Evolutionary conservation across 2,888 invertebrate species (phyloP), one percentile per base, ranked within the genome.

Genomic region (Fragum fragum): DNA sequence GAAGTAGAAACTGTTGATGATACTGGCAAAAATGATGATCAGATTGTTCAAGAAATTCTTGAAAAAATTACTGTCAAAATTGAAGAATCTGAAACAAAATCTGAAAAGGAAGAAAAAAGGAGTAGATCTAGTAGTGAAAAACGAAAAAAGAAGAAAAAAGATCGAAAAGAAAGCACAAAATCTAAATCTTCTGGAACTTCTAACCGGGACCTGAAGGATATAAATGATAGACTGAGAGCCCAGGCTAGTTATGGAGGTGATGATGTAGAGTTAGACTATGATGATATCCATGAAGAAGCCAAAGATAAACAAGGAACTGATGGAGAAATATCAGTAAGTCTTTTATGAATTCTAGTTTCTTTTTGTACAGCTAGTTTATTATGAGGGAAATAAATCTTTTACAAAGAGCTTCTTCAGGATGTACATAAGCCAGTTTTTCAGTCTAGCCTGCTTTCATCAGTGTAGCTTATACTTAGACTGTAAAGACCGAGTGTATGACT

Each of bases 221-320:
- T 82, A 28, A 83, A 76, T 79, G 90, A 92, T 76, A 71, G 82
- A 29, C 79, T 86, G 26, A 83, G 83, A 55, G 76, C 81, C 16
- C 88, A 90, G 70, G 85, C 87, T 3, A 88, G 88, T 76, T 81
- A 90, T 26, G 85, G 87, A 42, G 85, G 87, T 39, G 85, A 94
- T 76, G 94, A 94, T 77, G 93, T 92, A 3, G 95, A 95, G 78
- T 86, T 95, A 61, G 95, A 95, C 87, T 95, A 94, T 88, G 95
- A 95, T 84, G 94, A 93, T 68, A 80, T 87, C 21, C 87, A 90
- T 61, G 88, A 89, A 52, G 90, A 89, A 26, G 57, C 78, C 53
- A 89, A 89, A 76, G 88, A 91, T 29, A 90, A 88, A 70, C 72
- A 77, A 28, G 87, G 81, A 36, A 78, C 73, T 73, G 89, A 84